phyloP scores from a whole-genome alignment of 2,113 vertebrate genomes.

The Tretioscincus oriximinensis region DNA sequence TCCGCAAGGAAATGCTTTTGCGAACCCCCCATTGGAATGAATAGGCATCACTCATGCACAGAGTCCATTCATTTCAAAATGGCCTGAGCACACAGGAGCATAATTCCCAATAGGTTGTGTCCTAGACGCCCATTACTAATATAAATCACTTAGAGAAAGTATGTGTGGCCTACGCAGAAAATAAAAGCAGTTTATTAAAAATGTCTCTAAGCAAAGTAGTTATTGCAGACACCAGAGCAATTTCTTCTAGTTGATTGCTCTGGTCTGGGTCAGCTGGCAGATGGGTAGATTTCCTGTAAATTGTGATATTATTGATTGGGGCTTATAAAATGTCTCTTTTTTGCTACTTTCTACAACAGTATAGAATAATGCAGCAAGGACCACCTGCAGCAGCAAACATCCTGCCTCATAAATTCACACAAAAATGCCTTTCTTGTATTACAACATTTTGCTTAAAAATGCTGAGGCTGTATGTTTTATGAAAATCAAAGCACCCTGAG shows the following conservation, averaged over 20 bases:
- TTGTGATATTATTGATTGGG: slow-evolving; percentile 17
- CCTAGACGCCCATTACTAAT: slow-evolving; percentile 27
- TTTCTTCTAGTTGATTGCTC: neutral
- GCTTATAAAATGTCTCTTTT: slow-evolving; percentile 21
- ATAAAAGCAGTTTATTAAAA: slow-evolving; percentile 39
- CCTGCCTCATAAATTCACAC: slow-evolving; percentile 44
- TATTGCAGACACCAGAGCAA: neutral
- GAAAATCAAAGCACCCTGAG: slow-evolving; percentile 5
- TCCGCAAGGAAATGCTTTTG: neutral
- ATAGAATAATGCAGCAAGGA: slow-evolving; percentile 15
- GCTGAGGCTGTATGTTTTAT: neutral
- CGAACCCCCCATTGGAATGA: neutral
- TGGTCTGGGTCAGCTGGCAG: neutral
- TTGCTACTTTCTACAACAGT: slow-evolving; percentile 33
- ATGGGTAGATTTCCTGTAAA: slow-evolving; percentile 10
- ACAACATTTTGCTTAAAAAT: neutral
- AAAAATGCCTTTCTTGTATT: slow-evolving; percentile 26
- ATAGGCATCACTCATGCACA: neutral
- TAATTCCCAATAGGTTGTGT: neutral
- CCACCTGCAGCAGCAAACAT: slow-evolving; percentile 9
- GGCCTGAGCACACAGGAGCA: neutral
- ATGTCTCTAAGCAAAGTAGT: neutral
- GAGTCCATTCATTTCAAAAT: neutral
- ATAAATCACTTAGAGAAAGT: neutral
- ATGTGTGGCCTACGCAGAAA: slow-evolving; percentile 17